Evolutionary conservation across 2,888 invertebrate genomes (phyloP).

Genomic region (Macrophya alboannulata): DNA sequence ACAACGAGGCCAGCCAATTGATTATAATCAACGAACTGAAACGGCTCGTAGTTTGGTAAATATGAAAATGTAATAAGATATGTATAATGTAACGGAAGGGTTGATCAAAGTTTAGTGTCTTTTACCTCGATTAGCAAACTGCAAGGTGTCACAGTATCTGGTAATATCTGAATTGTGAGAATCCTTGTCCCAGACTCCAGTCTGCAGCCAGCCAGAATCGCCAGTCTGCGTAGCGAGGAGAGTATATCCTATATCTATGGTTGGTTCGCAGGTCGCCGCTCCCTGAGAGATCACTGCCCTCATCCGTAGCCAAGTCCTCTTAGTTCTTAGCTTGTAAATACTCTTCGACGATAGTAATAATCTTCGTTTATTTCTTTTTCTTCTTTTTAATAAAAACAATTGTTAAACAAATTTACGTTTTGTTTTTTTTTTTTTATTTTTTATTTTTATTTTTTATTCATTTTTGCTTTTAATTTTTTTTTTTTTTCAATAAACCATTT

Average conservation of each 20-base stretch:
- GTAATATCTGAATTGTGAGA: slow-evolving; percentile 21
- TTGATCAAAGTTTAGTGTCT: slow-evolving; percentile 15
- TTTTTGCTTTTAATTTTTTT: not conserved
- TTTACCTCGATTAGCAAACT: slow-evolving; percentile 53
- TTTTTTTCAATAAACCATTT: not conserved
- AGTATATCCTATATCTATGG: slow-evolving; percentile 67
- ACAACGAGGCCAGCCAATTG: slow-evolving; percentile 41
- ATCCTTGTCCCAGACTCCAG: slow-evolving; percentile 56
- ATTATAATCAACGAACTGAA: slow-evolving; percentile 42
- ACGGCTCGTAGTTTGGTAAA: not conserved
- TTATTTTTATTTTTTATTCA: not conserved
- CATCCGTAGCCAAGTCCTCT: slow-evolving; percentile 72
- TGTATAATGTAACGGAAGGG: not conserved
- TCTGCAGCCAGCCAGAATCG: slow-evolving; percentile 54
- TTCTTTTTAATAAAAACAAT: not conserved
- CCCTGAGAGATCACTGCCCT: slow-evolving; percentile 80
- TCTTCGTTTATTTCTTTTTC: not conserved
- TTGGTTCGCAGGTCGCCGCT: slow-evolving; percentile 78
- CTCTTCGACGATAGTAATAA: not conserved
- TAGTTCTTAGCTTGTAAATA: slow-evolving; percentile 49
- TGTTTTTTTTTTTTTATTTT: slow-evolving; percentile 9
- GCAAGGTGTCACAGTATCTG: slow-evolving; percentile 30
- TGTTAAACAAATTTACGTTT: not conserved
- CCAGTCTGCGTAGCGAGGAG: slow-evolving; percentile 60
- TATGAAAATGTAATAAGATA: slow-evolving; percentile 5